Evolutionary conservation across 53 echinoderm and acorn worm species (phyloP), one percentile per base, ranked within the genome.

Genomic region (Astropecten irregularis): DNA sequence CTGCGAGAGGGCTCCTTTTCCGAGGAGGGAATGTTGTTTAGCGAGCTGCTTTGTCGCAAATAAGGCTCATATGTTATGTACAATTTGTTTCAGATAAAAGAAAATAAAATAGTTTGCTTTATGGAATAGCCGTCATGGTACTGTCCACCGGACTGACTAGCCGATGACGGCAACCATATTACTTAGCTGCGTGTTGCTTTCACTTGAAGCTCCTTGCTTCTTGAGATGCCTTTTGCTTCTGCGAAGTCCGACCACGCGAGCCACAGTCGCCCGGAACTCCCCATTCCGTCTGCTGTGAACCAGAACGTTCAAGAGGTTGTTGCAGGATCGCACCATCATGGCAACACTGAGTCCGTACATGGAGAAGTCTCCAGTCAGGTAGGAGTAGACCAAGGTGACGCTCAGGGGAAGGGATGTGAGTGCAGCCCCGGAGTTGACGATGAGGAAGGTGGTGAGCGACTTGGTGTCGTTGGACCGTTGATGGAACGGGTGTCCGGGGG

Each of bases 231-330:
- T 74, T 10, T 39, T 54, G 23, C 74, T 16, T 18, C 50, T 20
- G 35, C 74, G 55, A 38, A 39, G 55, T 0, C 74, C 9, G 32
- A 57, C 37, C 6, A 74, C n/a, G 15, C 74, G 55, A 22, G 39
- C 55, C 14, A 31, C 55, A 22, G 56, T 39, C 3, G 55, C 35
- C 26, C 74, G 54, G 23, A 74, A 74, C 26, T 56, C 26, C 38
- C 55, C 38, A 16, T 74, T 74, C 21, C 74, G 74, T 27, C 57
- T 5, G 57, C 36, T 40, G 40, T 74, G 74, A 9, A 56, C 57
- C 15, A 74, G 56, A 4, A 74, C 74, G 26, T 74, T 74, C 56
- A 74, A 25, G 2, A 74, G 55, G 33, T 74, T 74, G 74, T 33
- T 74, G 16, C 57, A 40, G 22, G 74, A 56, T 4, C 40, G 55